Evolutionary conservation across 53 echinoderm and acorn worm genomes (phyloP).

Genomic region (Patiria pectinifera): DNA sequence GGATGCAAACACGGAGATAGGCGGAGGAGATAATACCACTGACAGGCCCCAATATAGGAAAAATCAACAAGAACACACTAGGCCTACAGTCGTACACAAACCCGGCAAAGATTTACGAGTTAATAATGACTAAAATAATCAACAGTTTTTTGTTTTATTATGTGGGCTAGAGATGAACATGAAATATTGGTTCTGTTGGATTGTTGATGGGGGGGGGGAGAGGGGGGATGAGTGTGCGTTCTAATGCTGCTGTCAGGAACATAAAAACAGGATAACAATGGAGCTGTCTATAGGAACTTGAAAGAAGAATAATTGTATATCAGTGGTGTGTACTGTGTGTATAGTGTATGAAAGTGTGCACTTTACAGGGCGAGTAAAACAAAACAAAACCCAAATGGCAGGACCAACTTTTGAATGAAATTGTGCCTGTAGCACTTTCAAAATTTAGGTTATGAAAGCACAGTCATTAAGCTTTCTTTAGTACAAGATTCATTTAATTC

Average conservation of each 20-base stretch:
- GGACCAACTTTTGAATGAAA: no score
- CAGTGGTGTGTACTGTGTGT: not conserved
- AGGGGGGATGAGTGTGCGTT: not conserved
- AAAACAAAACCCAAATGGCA: no score
- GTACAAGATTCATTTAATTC: no score
- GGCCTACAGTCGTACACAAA: not conserved
- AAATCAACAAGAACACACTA: not conserved
- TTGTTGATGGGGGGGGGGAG: not conserved
- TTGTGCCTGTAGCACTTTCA: no score
- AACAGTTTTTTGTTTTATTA: not conserved
- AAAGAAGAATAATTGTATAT: not conserved
- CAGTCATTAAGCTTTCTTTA: no score
- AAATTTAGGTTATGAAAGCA: no score
- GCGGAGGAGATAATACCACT: not conserved
- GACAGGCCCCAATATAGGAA: not conserved
- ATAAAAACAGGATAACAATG: not conserved
- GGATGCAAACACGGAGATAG: slow-evolving; percentile 11
- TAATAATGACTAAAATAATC: not conserved
- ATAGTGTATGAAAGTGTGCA: not conserved
- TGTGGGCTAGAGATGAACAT: not conserved
- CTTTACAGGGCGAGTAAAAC: not conserved
- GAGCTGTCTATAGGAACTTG: not conserved
- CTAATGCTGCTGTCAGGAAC: not conserved
- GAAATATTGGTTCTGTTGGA: slow-evolving; percentile 1
- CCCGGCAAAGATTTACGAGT: not conserved